Evolutionary conservation across 2,113 vertebrate genomes (phyloP), one percentile per base, ranked within the genome.

Genomic region (Callocephalon fimbriatum): DNA sequence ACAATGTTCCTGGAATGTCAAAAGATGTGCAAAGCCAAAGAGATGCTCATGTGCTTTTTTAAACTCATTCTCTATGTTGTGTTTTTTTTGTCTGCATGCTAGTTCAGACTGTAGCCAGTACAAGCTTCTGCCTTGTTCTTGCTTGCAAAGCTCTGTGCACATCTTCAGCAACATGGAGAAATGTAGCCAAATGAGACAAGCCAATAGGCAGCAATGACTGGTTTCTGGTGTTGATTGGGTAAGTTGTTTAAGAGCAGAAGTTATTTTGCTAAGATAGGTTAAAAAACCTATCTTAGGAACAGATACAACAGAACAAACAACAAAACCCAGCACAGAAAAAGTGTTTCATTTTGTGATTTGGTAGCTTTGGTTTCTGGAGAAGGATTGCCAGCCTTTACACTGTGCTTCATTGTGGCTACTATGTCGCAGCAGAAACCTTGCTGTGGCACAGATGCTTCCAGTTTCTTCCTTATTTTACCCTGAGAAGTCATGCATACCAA

Each of bases 21-120:
- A 50, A 92, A 92, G 71, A 59, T 70, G 68, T 51, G 79, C 82
- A 93, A 88, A 77, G 86, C 82, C 93, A 87, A 58, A 74, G 61
- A 75, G 81, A 96, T 68, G 44, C 59, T 90, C n/a, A 2, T 42
- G 85, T 75, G 73, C 29, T 72, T 93, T 90, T 93, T 45, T 1
- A 59, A 17, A 3, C 38, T 32, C n/a, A 16, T 86, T 73, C n/a
- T 58, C 66, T 47, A 5, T 26, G 5, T 6, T 45, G 18, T 27
- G 21, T 8, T 2, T 42, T 71, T 63, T 68, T 66, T 73, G 66
- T 66, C 78, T 86, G 73, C 67, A 38, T 3, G 0, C 31, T 11
- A 32, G 38, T 21, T 91, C 66, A 86, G 66, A n/a, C 1, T 45
- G 74, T 38, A 88, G 53, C 53, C 54, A 73, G 27, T 26, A 35